phyloP scores from a whole-genome alignment of 2,797 vertebrate genomes.

The Megaceryle alcyon region DNA sequence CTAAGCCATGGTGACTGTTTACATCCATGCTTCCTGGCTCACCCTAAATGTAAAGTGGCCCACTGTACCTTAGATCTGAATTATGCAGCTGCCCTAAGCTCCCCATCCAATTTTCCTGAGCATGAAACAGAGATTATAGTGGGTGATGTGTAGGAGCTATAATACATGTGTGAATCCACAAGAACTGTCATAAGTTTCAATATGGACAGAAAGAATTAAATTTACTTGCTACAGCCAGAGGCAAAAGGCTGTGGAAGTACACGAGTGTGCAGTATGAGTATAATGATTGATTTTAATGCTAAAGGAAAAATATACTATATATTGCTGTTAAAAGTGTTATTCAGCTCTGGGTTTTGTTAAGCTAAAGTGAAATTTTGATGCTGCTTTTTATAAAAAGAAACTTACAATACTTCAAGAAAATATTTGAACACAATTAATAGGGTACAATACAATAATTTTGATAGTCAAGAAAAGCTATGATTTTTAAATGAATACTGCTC shows the following conservation, averaged over 20 bases:
- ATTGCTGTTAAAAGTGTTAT: background rate
- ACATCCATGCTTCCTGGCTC: background rate
- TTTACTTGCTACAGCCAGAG: background rate
- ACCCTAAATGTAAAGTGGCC: background rate
- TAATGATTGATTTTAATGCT: background rate
- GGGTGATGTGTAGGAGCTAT: background rate
- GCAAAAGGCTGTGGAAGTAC: background rate
- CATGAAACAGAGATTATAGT: background rate
- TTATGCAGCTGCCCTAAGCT: background rate
- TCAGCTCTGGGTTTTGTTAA: background rate
- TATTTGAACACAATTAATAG: background rate
- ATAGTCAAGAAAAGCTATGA: background rate
- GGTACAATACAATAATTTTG: background rate
- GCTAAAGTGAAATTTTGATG: background rate
- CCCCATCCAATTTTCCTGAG: background rate
- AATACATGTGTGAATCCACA: accelerated
- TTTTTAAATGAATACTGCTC: background rate
- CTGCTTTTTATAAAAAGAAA: background rate
- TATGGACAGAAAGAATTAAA: background rate
- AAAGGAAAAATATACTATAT: background rate
- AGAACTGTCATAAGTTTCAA: background rate
- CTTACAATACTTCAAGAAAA: background rate
- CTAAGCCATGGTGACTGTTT: background rate
- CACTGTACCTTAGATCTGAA: background rate
- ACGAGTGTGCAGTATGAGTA: background rate